Base-by-base conservation (phyloP, 2,113 vertebrate genomes). In the Sapajus apella region DNA sequence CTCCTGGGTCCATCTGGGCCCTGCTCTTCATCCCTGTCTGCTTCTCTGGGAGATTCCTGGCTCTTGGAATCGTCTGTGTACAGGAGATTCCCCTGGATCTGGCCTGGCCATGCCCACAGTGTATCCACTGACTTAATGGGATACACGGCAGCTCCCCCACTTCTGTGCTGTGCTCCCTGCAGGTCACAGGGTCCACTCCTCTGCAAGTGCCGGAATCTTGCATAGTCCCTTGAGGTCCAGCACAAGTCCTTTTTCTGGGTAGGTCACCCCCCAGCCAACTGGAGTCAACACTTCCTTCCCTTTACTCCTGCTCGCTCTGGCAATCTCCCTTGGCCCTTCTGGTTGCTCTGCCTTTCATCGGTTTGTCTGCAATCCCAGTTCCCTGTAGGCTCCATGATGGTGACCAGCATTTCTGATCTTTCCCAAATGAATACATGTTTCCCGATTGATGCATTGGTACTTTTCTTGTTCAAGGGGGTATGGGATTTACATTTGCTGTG, bases 61-160 rank as follows among this genome's bases (percentile, higher is more conserved):
- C n/a, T 61, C 40, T 55, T 4, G 0, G 27, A 2, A 10, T 72
- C 11, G 1, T 25, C 30, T 64, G 10, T 40, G 6, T 50, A 2
- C 64, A 20, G 52, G 27, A 23, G 47, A 20, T 25, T 25, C 7
- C 21, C n/a, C 30, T 66, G 1, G 1, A 47, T 32, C n/a, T 25
- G 20, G 21, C 43, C 5, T 20, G 16, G 81, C 79, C 3, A 2
- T 40, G 64, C 37, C 66, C 25, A 52, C 52, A 52, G 52, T 52
- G 16, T 52, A 52, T 17, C 52, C 52, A 3, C 58, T 0, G 12
- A 16, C 52, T 90, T 4, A 6, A 8, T 37, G 64, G 37, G 17
- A 0, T 7, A 32, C 16, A 32, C 5, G 8, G 79, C 27, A 52
- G 43, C 11, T 50, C 23, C 40, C 85, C 10, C 50, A 17, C 16